Base-by-base conservation (phyloP, 2,113 vertebrate genomes). In the Sinocyclocheilus anshuiensis region DNA sequence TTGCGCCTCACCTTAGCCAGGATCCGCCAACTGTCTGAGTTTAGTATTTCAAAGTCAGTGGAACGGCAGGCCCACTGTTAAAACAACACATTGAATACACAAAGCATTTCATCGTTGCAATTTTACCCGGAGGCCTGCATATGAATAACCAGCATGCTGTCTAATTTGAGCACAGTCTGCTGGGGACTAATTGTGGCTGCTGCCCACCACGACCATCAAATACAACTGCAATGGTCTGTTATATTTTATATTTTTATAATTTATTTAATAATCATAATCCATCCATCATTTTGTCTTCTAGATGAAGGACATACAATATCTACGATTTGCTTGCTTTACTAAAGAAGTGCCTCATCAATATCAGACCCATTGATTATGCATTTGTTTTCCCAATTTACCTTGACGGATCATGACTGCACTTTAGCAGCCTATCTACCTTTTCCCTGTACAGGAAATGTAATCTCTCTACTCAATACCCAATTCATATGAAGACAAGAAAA, bases 31-130 rank as follows among this genome's bases (percentile, higher is more conserved):
- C 86, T 89, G 81, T 50, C 3, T 76, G 39, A 53, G 84, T 88
- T 89, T 88, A 88, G 86, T 53, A 81, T 92, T 92, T 94, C 91
- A 92, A 90, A 92, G 93, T 81, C 78, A 45, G 33, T 29, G 11
- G 71, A 36, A 82, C 61, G 83, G 57, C 26, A 8, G 74, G 22
- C 75, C 48, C 22, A 63, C 74, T 84, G 53, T 74, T 69, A 78
- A 65, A 77, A 65, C 76, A 61, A 50, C 45, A n/a, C 26, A 57
- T 74, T 6, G 71, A 84, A 67, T 87, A 63, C 71, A 77, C 83
- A 85, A 84, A 48, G 50, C 55, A 22, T 85, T 55, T 80, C 59
- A 84, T 63, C 16, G 55, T 18, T 78, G 89, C 50, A 71, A 63
- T 26, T 50, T 76, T 85, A 89, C 81, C 71, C 39, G 1, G 36